These are phyloP conservation scores for Coregonus ussuriensis DNA, from an alignment of 2,797 vertebrate species.

Conservation along the genomic window DNA sequence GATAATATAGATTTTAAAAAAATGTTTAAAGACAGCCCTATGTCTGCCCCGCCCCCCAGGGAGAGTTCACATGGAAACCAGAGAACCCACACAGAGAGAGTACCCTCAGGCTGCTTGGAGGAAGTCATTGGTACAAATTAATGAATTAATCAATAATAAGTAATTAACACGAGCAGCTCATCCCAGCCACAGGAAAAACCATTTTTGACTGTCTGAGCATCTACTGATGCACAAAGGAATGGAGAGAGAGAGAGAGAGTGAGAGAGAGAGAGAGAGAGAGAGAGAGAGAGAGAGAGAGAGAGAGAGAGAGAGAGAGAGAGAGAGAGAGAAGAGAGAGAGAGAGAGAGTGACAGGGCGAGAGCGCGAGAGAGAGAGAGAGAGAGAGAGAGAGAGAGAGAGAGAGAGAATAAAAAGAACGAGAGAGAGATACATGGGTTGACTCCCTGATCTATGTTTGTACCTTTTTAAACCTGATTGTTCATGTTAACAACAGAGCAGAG, in stretches of 20 bases:
- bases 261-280: neutral
- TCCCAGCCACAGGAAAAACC: constrained; percentile 14
- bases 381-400: neutral
- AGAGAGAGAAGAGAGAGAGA: neutral
- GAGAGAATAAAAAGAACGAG: neutral
- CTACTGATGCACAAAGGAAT: neutral
- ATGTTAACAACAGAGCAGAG: constrained; percentile 8
- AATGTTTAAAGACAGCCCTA: constrained; percentile 44
- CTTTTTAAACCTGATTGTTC: neutral
- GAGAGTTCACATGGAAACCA: constrained; percentile 50
- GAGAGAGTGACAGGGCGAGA: neutral
- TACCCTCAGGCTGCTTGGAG: constrained; percentile 30
- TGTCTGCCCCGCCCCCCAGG: constrained; percentile 44
- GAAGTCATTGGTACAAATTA: constrained; percentile 34
- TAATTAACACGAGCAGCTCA: constrained; percentile 40
- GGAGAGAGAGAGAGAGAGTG: neutral
- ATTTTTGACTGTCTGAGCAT: neutral
- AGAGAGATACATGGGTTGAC: neutral
- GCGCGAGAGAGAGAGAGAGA: neutral
- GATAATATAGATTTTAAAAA: constrained; percentile 15
- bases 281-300: neutral
- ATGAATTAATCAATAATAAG: constrained; percentile 47
- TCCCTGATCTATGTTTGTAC: neutral
- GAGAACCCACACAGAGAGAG: neutral
- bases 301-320: neutral